A percentile compares a stretch with the other conserved stretches of the same genome.
Evolutionary conservation across 2,113 vertebrate species (phyloP).

Genomic region (Ophthalmolycus amberensis): DNA sequence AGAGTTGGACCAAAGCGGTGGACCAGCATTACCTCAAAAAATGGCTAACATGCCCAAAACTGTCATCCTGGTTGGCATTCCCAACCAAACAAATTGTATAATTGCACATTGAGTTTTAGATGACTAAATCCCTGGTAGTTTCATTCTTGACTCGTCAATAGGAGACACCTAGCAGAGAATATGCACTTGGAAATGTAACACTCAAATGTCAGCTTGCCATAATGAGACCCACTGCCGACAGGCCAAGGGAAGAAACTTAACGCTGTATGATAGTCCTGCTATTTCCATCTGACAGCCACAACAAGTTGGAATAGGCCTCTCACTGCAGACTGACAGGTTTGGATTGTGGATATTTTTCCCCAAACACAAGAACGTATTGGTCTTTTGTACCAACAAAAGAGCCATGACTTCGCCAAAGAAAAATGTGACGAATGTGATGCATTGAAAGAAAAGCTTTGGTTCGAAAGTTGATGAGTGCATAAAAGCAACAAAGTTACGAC

Average conservation of each 20-base stretch:
- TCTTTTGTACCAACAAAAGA: background rate
- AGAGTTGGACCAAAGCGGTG: background rate
- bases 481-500: background rate
- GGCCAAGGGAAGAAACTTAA: slow-evolving; percentile 2
- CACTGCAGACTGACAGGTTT: slow-evolving; percentile 23
- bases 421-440: background rate
- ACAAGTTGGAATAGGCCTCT: slow-evolving; percentile 3
- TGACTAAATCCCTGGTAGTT: background rate
- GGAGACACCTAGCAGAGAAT: slow-evolving; percentile 1
- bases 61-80: background rate
- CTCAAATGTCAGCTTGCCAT: slow-evolving; percentile 11
- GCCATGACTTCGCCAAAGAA: background rate
- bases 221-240: background rate
- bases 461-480: background rate
- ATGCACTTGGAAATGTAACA: background rate
- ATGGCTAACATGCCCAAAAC: background rate
- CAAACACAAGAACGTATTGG: background rate
- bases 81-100: background rate
- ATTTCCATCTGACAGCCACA: slow-evolving; percentile 4
- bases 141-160: background rate
- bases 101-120: background rate
- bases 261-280: background rate
- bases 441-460: slow-evolving; percentile 2
- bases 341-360: background rate
- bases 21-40: background rate